Percentiles rank a stretch among this genome's conserved stretches.
Conservation (phyloP, 2,888 invertebrate species). For the Pandemis cinnamomeana region DNA sequence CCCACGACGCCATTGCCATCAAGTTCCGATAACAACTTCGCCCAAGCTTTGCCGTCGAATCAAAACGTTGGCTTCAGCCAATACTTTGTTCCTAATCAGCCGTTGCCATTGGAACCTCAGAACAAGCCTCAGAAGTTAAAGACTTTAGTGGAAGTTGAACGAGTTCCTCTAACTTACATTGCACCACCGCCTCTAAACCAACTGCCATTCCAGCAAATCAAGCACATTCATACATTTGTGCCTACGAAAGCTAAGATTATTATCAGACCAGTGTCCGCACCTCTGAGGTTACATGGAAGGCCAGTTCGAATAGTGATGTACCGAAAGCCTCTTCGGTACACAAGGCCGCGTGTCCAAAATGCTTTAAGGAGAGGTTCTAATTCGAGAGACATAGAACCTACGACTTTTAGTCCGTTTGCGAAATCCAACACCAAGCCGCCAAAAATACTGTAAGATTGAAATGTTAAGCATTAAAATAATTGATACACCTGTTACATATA, state of each 20-base stretch:
- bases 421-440: conserved; percentile 67
- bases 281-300: conserved; percentile 54
- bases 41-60: conserved; percentile 70
- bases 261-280: conserved; percentile 61
- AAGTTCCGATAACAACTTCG: conserved; percentile 68
- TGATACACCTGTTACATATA: conserved; percentile 63
- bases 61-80: conserved; percentile 67
- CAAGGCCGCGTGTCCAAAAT: conserved; percentile 51
- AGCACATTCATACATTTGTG: conserved; percentile 68
- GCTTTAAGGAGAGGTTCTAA: conserved; percentile 39
- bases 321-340: conserved; percentile 51
- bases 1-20: conserved; percentile 66
- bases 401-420: conserved; percentile 65
- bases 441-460: conserved; percentile 53
- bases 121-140: conserved; percentile 66
- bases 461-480: conserved; percentile 41
- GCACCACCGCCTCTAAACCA: conserved; percentile 68
- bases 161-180: conserved; percentile 74
- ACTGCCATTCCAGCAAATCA: conserved; percentile 57
- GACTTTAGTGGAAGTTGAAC: conserved; percentile 74
- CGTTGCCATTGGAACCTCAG: conserved; percentile 48
- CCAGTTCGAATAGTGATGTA: conserved; percentile 56
- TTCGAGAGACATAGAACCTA: conserved; percentile 65
- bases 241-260: conserved; percentile 68
- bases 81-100: conserved; percentile 58